Percentiles rank a stretch among this genome's conserved stretches.
Evolutionary conservation across 2,113 vertebrate species (phyloP).

Genomic region (Petromus typicus): DNA sequence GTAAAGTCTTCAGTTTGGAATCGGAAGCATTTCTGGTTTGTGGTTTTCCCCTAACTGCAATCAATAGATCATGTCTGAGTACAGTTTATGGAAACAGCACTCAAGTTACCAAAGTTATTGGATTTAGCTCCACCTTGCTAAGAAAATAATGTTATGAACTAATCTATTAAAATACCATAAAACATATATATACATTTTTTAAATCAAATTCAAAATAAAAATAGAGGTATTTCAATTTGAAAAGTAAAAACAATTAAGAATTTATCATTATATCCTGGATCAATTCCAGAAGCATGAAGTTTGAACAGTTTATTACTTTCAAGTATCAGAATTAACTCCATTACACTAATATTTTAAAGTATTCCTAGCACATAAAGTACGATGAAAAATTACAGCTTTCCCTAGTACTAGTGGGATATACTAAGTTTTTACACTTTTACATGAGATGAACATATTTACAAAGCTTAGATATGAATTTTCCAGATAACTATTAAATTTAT

Average conservation of each 20-base stretch:
- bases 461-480: neutral
- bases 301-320: neutral
- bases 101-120: neutral
- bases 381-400: neutral
- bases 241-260: conserved; percentile 2
- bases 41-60: conserved; percentile 11
- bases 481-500: neutral
- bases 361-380: conserved; percentile 7
- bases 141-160: neutral
- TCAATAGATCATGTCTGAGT: conserved; percentile 17
- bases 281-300: neutral
- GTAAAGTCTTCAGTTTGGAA: conserved; percentile 34
- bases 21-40: neutral
- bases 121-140: neutral
- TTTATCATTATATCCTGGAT: neutral
- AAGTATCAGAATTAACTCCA: conserved; percentile 19
- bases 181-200: conserved; percentile 10
- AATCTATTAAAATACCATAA: neutral
- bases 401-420: neutral
- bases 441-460: neutral
- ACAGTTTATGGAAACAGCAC: neutral
- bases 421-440: neutral
- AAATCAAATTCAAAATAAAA: conserved; percentile 1
- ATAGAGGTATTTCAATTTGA: neutral
- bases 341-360: neutral